Conservation (phyloP, 2,888 invertebrate species). For the Choreutis nemorana region DNA sequence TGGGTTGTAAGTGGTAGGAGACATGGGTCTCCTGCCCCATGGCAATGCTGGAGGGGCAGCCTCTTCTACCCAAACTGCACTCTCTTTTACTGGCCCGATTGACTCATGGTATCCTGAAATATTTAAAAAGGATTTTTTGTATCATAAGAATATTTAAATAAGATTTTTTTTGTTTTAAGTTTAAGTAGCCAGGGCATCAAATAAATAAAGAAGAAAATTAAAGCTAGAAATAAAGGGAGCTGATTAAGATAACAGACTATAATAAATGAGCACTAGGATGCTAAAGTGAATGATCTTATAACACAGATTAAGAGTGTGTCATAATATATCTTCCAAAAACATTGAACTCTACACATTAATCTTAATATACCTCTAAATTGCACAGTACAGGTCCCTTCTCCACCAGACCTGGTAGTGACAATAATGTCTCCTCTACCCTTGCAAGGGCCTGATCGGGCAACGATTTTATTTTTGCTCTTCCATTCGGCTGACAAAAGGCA, state of each 20-base stretch:
- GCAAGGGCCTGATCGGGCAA: constrained; percentile 92
- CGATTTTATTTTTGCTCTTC: constrained; percentile 97
- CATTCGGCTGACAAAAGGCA: constrained; percentile 96
- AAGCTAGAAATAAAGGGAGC: too few species aligned
- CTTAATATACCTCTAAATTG: constrained; percentile 75
- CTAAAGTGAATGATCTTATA: too few species aligned
- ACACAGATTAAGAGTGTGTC: too few species aligned
- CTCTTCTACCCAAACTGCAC: constrained; percentile 99
- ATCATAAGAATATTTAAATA: constrained; percentile 6
- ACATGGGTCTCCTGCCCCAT: constrained; percentile 85
- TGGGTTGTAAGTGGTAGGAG: constrained; percentile 85
- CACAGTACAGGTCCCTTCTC: constrained; percentile 88
- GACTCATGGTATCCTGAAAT: constrained; percentile 80
- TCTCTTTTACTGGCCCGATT: constrained; percentile 94
- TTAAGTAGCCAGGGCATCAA: too few species aligned
- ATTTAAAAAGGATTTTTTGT: background rate
- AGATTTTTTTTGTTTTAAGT: too few species aligned
- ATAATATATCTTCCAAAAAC: constrained; percentile 2
- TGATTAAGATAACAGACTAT: too few species aligned
- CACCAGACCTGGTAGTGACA: constrained; percentile 86
- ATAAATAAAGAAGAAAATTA: too few species aligned
- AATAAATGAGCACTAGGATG: too few species aligned
- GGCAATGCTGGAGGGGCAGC: constrained; percentile 81
- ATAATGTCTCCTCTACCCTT: constrained; percentile 93
- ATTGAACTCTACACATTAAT: too few species aligned